phyloP scores from a whole-genome alignment of 2,113 vertebrate genomes.

The Pyrgilauda ruficollis region DNA sequence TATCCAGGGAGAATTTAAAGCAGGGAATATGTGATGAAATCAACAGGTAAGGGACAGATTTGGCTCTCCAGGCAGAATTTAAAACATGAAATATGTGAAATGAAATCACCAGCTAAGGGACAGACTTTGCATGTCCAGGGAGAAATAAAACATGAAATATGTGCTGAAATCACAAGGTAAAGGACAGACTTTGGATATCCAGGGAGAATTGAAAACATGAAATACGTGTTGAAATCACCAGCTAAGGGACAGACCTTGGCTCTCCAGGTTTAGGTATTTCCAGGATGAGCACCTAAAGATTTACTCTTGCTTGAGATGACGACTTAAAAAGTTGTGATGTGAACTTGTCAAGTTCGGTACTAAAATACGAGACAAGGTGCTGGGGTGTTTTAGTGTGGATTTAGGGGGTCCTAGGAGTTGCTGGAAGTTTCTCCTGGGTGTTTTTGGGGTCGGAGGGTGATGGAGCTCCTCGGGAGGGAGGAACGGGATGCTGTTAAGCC shows the following conservation, averaged over 20 bases:
- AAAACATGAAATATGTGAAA: no score
- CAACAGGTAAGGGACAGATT: background rate
- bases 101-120: background rate
- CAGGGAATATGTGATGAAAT: background rate
- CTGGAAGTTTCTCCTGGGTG: background rate
- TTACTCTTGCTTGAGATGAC: background rate
- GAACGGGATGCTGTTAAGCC: background rate
- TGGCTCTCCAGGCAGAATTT: background rate
- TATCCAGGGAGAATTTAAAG: background rate
- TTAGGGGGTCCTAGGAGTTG: background rate
- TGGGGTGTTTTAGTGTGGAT: background rate
- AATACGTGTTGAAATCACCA: background rate
- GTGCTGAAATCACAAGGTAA: accelerated
- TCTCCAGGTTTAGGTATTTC: background rate
- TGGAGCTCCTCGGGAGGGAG: background rate
- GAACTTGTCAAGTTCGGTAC: background rate
- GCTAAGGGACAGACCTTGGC: background rate
- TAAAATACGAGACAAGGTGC: accelerated
- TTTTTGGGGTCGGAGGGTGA: background rate
- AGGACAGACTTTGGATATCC: accelerated
- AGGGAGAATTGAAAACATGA: background rate
- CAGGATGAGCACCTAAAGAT: background rate
- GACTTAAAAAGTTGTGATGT: accelerated
- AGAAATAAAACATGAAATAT: no score
- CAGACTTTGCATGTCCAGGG: background rate